A percentile compares a stretch with the other conserved stretches of the same genome.
phyloP scores from a whole-genome alignment of 2,797 vertebrate species.

The Tachyglossus aculeatus region DNA sequence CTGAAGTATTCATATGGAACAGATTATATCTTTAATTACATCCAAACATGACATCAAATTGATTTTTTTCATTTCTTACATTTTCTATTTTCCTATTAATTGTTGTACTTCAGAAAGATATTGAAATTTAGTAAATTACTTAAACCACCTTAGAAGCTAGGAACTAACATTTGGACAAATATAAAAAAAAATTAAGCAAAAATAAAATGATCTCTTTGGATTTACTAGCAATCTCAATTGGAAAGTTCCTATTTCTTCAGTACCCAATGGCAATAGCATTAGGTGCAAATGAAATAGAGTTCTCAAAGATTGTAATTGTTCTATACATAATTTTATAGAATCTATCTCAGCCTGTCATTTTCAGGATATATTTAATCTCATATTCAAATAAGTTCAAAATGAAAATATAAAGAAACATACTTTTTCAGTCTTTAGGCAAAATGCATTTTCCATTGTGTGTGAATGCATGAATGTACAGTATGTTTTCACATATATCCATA shows the following conservation, averaged over 20 bases:
- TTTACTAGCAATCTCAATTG: too few relatives aligned
- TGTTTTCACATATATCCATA: background rate
- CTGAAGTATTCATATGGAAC: conserved; percentile 75
- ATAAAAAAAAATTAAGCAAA: conserved; percentile 37
- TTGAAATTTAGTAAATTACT: conserved; percentile 70
- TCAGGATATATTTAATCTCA: conserved; percentile 41
- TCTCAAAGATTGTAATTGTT: conserved; percentile 18
- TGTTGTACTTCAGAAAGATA: conserved; percentile 74
- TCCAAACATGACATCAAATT: conserved; percentile 75
- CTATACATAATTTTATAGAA: conserved; percentile 18
- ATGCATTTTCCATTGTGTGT: conserved; percentile 59
- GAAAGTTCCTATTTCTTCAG: too few relatives aligned
- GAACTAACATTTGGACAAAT: conserved; percentile 62
- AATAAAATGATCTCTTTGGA: conserved; percentile 3
- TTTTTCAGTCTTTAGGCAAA: conserved; percentile 65
- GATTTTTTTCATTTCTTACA: conserved; percentile 68
- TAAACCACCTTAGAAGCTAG: conserved; percentile 68
- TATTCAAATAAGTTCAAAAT: conserved; percentile 42
- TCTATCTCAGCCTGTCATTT: conserved; percentile 8
- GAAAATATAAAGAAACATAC: conserved; percentile 63
- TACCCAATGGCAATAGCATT: conserved; percentile 10
- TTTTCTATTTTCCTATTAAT: conserved; percentile 76
- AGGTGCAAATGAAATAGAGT: conserved; percentile 9
- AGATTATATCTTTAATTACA: conserved; percentile 81
- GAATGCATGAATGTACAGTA: conserved; percentile 28